A percentile compares a stretch with the other conserved stretches of the same genome.
Evolutionary conservation across 2,888 invertebrate species (phyloP).

Genomic region (Onthophagus sagittarius): DNA sequence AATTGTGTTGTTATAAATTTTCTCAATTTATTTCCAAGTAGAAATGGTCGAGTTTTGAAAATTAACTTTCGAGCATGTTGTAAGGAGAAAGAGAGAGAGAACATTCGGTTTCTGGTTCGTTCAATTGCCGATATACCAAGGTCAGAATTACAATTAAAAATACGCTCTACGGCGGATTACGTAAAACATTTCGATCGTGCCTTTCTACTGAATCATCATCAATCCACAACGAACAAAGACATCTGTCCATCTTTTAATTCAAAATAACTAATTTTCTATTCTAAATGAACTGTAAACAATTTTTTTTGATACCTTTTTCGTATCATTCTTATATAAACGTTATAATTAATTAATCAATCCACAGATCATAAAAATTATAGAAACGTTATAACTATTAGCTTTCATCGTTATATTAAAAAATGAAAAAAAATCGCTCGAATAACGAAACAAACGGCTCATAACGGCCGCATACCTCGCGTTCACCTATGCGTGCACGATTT

Average conservation of each 20-base stretch:
- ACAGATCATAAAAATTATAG: not conserved
- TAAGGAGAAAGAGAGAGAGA: not conserved
- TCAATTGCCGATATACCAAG: constrained; percentile 7
- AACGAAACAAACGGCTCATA: not conserved
- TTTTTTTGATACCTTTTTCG: no score
- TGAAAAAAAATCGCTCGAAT: not conserved
- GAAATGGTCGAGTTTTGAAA: no score
- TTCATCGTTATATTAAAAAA: not conserved
- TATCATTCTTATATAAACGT: no score
- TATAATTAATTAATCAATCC: no score
- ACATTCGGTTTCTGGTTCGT: not conserved
- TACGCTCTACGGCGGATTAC: constrained; percentile 6
- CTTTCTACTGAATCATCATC: constrained; percentile 1
- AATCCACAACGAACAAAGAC: not conserved
- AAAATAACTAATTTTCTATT: not conserved
- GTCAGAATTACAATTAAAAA: constrained; percentile 4
- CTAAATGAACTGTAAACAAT: no score
- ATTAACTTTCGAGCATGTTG: not conserved
- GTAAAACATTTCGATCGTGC: constrained; percentile 8
- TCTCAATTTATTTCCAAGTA: no score
- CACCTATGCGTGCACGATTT: constrained; percentile 10
- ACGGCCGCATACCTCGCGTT: constrained; percentile 5
- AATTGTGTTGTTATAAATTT: no score
- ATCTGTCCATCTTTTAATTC: not conserved
- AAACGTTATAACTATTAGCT: not conserved